A percentile compares a stretch with the other conserved stretches of the same genome.
Evolutionary conservation across 2,113 vertebrate species (phyloP).

Genomic region (Oreochromis aureus): DNA sequence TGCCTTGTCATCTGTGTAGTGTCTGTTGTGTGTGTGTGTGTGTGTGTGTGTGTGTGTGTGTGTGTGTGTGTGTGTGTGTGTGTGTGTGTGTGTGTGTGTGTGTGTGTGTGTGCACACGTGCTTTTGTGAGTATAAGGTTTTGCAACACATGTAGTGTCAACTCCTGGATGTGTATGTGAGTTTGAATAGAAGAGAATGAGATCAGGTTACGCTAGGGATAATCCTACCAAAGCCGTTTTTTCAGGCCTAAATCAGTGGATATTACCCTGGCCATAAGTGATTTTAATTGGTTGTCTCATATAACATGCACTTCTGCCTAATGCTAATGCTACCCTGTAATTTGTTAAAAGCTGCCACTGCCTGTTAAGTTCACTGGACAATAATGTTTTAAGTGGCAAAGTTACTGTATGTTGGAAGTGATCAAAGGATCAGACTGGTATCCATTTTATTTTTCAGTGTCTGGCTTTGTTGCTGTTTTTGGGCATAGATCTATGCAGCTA

Average conservation of each 20-base stretch:
- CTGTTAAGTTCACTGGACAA: slow-evolving; percentile 64
- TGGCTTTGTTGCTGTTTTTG: slow-evolving; percentile 49
- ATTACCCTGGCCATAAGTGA: slow-evolving; percentile 71
- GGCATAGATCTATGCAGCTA: not conserved
- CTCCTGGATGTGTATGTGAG: slow-evolving; percentile 12
- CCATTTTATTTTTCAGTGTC: slow-evolving; percentile 43
- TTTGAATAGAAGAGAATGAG: slow-evolving; percentile 65
- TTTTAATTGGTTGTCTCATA: slow-evolving; percentile 78
- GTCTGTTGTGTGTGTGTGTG: slow-evolving; percentile 2
- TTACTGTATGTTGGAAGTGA: slow-evolving; percentile 69
- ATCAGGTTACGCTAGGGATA: slow-evolving; percentile 70
- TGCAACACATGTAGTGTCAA: slow-evolving; percentile 29
- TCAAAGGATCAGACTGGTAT: slow-evolving; percentile 55
- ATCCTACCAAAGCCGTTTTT: slow-evolving; percentile 72
- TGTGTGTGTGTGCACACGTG: not conserved
- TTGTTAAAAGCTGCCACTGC: slow-evolving; percentile 50
- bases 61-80: not conserved
- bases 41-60: not conserved
- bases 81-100: not conserved
- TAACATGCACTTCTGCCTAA: slow-evolving; percentile 61
- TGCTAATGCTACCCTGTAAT: slow-evolving; percentile 65
- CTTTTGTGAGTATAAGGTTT: not conserved
- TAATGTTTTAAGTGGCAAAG: slow-evolving; percentile 69
- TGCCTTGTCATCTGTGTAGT: slow-evolving; percentile 42
- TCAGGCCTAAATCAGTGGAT: slow-evolving; percentile 71